A percentile compares a stretch with the other conserved stretches of the same genome.
phyloP scores from a whole-genome alignment of 2,797 vertebrate genomes.

The Cyclura pinguis region DNA sequence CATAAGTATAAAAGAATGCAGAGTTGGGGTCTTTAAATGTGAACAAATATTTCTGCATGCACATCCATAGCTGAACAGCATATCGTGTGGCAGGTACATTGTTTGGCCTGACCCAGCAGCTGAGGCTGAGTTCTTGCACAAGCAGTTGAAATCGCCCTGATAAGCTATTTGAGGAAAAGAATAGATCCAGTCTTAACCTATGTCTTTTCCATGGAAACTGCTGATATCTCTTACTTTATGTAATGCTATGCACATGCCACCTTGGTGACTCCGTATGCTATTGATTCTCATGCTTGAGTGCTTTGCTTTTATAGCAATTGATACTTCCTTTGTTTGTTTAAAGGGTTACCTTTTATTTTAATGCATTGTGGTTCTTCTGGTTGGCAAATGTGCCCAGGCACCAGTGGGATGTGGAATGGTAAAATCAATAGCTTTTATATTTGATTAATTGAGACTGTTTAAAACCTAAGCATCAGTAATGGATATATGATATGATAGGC shows the following conservation, averaged over 20 bases:
- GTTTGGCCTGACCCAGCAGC: neutral
- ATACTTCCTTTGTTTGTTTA: constrained; percentile 40
- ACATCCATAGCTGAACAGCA: neutral
- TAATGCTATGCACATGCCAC: neutral
- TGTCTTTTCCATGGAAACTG: neutral
- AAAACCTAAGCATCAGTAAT: constrained; percentile 58
- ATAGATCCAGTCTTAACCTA: neutral
- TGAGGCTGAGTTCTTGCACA: neutral
- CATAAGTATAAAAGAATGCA: too few species aligned
- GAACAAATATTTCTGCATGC: neutral
- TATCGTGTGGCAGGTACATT: neutral
- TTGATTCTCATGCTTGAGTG: constrained; percentile 4
- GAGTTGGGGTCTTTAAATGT: neutral
- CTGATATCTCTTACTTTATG: neutral
- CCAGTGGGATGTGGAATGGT: constrained; percentile 30
- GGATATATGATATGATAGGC: constrained; percentile 52
- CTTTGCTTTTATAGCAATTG: constrained; percentile 40
- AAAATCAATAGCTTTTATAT: constrained; percentile 64
- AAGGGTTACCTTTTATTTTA: constrained; percentile 49
- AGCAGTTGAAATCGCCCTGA: neutral
- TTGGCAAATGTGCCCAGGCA: constrained; percentile 41
- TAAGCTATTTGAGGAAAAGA: neutral
- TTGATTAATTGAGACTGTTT: constrained; percentile 53
- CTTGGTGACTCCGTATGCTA: neutral
- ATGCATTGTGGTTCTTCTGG: constrained; percentile 11